A percentile compares a stretch with the other conserved stretches of the same genome.
These are phyloP conservation scores for Epizoanthus illoricatus DNA, from an alignment of 92 coral and sea anemone species.

Conservation along the genomic window DNA sequence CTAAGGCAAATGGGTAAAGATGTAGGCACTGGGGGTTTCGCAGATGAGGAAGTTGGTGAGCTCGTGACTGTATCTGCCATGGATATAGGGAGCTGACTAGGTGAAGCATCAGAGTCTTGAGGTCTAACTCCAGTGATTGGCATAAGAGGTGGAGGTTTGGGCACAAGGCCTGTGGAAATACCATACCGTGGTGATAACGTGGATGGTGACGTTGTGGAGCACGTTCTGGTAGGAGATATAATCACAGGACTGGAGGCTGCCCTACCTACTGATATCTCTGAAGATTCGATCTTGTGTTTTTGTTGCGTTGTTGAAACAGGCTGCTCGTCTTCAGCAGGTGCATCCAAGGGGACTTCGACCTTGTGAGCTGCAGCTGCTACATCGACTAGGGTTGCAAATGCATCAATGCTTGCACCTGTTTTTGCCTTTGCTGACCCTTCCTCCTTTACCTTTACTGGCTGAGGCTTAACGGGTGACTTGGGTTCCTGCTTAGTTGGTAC, in stretches of 20 bases:
- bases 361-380: conserved; percentile 78
- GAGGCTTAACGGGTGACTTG: conserved; percentile 10
- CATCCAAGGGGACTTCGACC: conserved; percentile 61
- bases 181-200: conserved; percentile 79
- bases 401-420: conserved; percentile 32
- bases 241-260: conserved; percentile 11
- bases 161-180: conserved; percentile 87
- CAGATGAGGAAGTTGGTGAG: neutral
- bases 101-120: conserved; percentile 30
- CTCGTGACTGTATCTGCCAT: conserved; percentile 33
- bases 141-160: conserved; percentile 94
- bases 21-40: neutral
- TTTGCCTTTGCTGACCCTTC: conserved; percentile 36
- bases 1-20: conserved; percentile 16
- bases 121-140: conserved; percentile 84
- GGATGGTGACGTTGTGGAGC: conserved; percentile 40
- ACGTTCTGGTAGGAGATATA: conserved; percentile 20
- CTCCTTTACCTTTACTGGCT: conserved; percentile 8
- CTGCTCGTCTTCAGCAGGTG: conserved; percentile 7
- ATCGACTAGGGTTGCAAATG: conserved; percentile 71
- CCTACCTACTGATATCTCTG: neutral
- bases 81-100: conserved; percentile 35
- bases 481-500: conserved; percentile 7
- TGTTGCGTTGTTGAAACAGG: neutral
- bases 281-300: conserved; percentile 18